A percentile compares a stretch with the other conserved stretches of the same genome.
Evolutionary conservation across 2,797 vertebrate species (phyloP).

Genomic region (Bradypodion ventrale): DNA sequence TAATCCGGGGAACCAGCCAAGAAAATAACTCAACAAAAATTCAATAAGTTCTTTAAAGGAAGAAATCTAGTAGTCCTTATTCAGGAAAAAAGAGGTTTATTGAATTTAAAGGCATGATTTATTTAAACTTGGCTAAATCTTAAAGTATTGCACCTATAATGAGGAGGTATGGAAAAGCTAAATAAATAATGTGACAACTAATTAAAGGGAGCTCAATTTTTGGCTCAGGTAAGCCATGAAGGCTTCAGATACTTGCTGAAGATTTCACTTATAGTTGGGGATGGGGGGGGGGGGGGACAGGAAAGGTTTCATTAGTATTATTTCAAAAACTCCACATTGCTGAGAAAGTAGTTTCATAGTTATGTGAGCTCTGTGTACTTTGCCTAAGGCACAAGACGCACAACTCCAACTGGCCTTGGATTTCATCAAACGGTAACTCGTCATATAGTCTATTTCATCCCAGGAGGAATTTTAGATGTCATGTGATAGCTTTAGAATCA

Average conservation of each 20-base stretch:
- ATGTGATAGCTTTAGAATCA: too few species aligned
- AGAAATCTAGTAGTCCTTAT: constrained; percentile 29
- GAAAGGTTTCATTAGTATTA: not conserved
- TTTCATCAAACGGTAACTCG: too few species aligned
- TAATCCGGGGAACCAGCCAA: constrained; percentile 12
- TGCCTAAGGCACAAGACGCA: too few species aligned
- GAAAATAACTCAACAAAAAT: constrained; percentile 29
- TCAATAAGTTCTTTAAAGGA: constrained; percentile 29
- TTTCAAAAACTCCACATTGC: not conserved
- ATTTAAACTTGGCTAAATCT: constrained; percentile 26
- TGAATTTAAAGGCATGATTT: constrained; percentile 29
- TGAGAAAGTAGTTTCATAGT: not conserved
- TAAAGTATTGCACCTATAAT: constrained; percentile 1
- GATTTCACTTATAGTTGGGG: not conserved
- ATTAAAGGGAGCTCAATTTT: constrained; percentile 14
- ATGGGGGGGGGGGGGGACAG: too few species aligned
- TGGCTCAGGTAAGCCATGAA: constrained; percentile 17
- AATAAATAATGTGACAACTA: constrained; percentile 37
- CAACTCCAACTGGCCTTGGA: too few species aligned
- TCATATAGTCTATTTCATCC: too few species aligned
- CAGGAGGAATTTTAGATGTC: too few species aligned
- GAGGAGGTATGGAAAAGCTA: constrained; percentile 17
- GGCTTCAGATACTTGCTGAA: not conserved
- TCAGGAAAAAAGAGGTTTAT: constrained; percentile 9
- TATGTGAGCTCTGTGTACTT: not conserved